Evolutionary conservation across 1,140 invertebrate genomes (phyloP).

Genomic region (Tribolium castaneum): DNA sequence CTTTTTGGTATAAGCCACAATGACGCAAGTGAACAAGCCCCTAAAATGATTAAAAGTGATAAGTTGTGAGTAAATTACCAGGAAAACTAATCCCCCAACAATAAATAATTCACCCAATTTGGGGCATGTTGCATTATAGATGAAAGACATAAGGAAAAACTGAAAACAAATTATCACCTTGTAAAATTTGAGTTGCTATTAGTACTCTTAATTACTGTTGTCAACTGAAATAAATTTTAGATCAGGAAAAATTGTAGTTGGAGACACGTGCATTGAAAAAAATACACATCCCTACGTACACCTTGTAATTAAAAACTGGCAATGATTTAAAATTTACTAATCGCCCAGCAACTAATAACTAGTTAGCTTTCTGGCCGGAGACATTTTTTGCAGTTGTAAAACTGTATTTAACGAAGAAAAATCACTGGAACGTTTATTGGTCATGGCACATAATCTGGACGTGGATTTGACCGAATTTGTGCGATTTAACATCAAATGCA

Average conservation of each 20-base stretch:
- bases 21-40: not conserved
- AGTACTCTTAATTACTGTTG: not conserved
- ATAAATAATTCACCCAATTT: not conserved
- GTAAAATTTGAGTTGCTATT: not conserved
- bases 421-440: not conserved
- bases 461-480: not conserved
- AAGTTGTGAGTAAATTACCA: not conserved
- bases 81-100: not conserved
- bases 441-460: not conserved
- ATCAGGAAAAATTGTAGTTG: not conserved
- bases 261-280: not conserved
- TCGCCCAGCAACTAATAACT: not conserved
- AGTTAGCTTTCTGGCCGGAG: not conserved
- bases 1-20: not conserved
- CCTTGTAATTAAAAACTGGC: not conserved
- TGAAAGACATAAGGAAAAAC: not conserved
- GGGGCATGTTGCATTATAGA: not conserved
- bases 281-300: not conserved
- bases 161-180: not conserved
- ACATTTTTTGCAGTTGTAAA: not conserved
- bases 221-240: not conserved
- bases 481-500: slow-evolving; percentile 8
- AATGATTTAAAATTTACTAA: not conserved
- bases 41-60: not conserved
- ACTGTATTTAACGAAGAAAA: too few relatives aligned